A percentile compares a stretch with the other conserved stretches of the same genome.
Conservation (phyloP, 2,888 invertebrate genomes). For the Drosophila koepferae region DNA sequence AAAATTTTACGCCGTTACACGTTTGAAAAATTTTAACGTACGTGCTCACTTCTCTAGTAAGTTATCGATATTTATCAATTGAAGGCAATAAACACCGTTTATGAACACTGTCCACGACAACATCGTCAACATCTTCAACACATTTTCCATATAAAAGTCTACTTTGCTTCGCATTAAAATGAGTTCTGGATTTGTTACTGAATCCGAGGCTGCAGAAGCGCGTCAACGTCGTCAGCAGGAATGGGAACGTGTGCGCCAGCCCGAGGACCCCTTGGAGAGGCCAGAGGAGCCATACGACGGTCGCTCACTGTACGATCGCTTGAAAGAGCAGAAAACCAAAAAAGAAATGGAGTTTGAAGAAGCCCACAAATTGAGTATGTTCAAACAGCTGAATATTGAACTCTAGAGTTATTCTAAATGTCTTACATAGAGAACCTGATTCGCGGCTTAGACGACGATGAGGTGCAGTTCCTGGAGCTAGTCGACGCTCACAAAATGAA, state of each 20-base stretch:
- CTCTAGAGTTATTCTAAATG: background rate
- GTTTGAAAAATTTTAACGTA: background rate
- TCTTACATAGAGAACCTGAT: slow-evolving; percentile 90
- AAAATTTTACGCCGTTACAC: background rate
- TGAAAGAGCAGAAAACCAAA: slow-evolving; percentile 96
- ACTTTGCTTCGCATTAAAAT: slow-evolving; percentile 84
- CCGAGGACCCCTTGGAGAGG: slow-evolving; percentile 95
- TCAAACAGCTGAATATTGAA: background rate
- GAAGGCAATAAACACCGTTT: background rate
- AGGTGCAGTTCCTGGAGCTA: slow-evolving; percentile 96
- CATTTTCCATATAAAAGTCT: slow-evolving; percentile 34
- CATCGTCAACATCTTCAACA: slow-evolving; percentile 44
- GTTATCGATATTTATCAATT: slow-evolving; percentile 28
- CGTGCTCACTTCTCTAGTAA: background rate
- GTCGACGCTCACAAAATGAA: slow-evolving; percentile 95
- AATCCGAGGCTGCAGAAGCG: slow-evolving; percentile 93
- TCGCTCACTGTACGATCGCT: slow-evolving; percentile 94
- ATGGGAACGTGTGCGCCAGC: slow-evolving; percentile 97
- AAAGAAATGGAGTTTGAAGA: slow-evolving; percentile 98
- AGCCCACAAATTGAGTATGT: slow-evolving; percentile 96
- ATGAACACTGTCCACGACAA: slow-evolving; percentile 35
- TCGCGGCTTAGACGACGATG: slow-evolving; percentile 97
- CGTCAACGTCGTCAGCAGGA: slow-evolving; percentile 94
- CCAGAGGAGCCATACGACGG: slow-evolving; percentile 94
- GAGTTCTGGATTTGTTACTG: slow-evolving; percentile 97